Evolutionary conservation across 2,888 invertebrate species (phyloP).

Genomic region (Cartodere bifasciata): DNA sequence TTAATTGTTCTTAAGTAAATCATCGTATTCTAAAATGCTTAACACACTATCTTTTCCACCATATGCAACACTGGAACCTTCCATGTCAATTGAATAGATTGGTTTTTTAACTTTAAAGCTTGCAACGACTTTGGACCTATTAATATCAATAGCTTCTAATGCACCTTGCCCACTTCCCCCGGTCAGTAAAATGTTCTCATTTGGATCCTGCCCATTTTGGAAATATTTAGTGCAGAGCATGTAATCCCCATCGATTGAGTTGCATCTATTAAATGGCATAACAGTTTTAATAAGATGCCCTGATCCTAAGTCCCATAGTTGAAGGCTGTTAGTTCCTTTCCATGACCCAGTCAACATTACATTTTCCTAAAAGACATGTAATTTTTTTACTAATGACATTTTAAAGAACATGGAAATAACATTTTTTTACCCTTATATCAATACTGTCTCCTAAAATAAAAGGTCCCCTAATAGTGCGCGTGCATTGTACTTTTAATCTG

Average conservation of each 20-base stretch:
- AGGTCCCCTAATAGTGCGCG: constrained; percentile 44
- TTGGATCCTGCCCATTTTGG: constrained; percentile 17
- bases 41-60: constrained; percentile 34
- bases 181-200: constrained; percentile 24
- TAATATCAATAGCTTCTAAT: constrained; percentile 29
- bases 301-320: constrained; percentile 42
- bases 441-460: constrained; percentile 44
- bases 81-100: constrained; percentile 26
- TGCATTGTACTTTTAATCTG: constrained; percentile 38
- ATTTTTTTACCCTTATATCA: constrained; percentile 38
- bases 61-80: constrained; percentile 21
- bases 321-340: constrained; percentile 40
- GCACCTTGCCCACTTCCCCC: constrained; percentile 29
- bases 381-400: too few species aligned
- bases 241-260: constrained; percentile 43
- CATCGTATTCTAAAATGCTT: too few species aligned
- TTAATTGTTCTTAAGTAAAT: too few species aligned
- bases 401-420: too few species aligned
- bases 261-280: constrained; percentile 39
- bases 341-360: constrained; percentile 44
- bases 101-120: constrained; percentile 24
- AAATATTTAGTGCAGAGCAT: constrained; percentile 42
- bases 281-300: constrained; percentile 37
- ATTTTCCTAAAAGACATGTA: constrained; percentile 31
- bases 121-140: constrained; percentile 24